Conservation (phyloP, 2,888 invertebrate species). For the Pollenia amentaria region DNA sequence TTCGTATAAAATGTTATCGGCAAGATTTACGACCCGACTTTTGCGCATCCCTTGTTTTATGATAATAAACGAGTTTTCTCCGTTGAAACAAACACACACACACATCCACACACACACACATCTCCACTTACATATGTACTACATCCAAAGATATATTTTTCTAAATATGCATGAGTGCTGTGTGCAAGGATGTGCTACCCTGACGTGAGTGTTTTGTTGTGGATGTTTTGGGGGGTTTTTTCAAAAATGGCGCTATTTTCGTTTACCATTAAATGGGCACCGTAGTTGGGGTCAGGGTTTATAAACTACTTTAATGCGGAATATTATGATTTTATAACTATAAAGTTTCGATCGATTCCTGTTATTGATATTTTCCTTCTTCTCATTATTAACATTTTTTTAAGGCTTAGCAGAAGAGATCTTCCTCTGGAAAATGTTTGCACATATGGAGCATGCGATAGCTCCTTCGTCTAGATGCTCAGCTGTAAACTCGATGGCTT, state of each 20-base stretch:
- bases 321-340: too few species aligned
- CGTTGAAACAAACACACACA: conserved; percentile 81
- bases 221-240: conserved; percentile 38
- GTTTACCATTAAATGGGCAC: conserved; percentile 26
- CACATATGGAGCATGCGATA: too few species aligned
- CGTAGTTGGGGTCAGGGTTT: conserved; percentile 35
- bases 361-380: too few species aligned
- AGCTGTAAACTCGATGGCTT: too few species aligned
- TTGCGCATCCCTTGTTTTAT: conserved; percentile 80
- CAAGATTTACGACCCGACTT: conserved; percentile 85
- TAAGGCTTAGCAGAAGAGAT: too few species aligned
- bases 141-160: conserved; percentile 51
- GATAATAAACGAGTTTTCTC: conserved; percentile 85
- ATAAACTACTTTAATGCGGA: too few species aligned
- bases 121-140: conserved; percentile 3
- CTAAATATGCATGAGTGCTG: conserved; percentile 43
- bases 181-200: conserved; percentile 29
- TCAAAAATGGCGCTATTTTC: conserved; percentile 63
- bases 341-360: too few species aligned
- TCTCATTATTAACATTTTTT: too few species aligned
- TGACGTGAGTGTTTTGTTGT: conserved; percentile 8
- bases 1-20: conserved; percentile 85
- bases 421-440: too few species aligned
- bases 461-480: too few species aligned
- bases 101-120: conserved; percentile 28